Conservation (phyloP, 1,140 invertebrate species). For the Drosophila bocqueti region DNA sequence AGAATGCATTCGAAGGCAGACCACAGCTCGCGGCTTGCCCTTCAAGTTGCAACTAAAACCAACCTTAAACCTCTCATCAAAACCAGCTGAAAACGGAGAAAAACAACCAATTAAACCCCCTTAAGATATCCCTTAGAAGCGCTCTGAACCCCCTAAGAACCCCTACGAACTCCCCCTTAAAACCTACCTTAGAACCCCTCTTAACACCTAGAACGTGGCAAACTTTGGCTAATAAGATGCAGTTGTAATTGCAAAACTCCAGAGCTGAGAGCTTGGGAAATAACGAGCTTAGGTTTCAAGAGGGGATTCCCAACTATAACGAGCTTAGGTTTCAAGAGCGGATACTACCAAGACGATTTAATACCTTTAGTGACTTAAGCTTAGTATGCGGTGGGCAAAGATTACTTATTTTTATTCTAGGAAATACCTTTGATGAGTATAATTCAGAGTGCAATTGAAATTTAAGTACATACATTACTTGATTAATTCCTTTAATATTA, state of each 20-base stretch:
- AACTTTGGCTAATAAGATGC: slow-evolving; percentile 66
- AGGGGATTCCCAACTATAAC: not conserved
- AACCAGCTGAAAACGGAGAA: not conserved
- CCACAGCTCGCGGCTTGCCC: slow-evolving; percentile 11
- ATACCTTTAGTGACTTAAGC: not conserved
- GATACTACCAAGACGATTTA: slow-evolving; percentile 1
- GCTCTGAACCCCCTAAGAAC: too few relatives aligned
- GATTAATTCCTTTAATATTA: not conserved
- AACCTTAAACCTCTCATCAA: not conserved
- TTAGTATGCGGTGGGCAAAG: not conserved
- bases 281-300: slow-evolving; percentile 5
- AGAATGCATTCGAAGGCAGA: slow-evolving; percentile 32
- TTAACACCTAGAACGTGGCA: slow-evolving; percentile 4
- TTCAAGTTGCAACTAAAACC: not conserved
- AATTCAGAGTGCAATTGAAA: not conserved
- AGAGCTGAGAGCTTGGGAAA: slow-evolving; percentile 5
- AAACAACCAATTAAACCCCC: not conserved
- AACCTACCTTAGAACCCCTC: not conserved
- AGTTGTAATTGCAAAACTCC: slow-evolving; percentile 70
- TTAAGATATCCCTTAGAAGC: not conserved
- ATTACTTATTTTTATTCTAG: not conserved
- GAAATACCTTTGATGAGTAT: not conserved
- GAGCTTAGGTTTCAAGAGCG: not conserved
- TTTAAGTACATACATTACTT: not conserved
- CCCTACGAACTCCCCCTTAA: not conserved